Base-by-base conservation (phyloP, 2,113 vertebrate species). In the Eptatretus burgeri region DNA sequence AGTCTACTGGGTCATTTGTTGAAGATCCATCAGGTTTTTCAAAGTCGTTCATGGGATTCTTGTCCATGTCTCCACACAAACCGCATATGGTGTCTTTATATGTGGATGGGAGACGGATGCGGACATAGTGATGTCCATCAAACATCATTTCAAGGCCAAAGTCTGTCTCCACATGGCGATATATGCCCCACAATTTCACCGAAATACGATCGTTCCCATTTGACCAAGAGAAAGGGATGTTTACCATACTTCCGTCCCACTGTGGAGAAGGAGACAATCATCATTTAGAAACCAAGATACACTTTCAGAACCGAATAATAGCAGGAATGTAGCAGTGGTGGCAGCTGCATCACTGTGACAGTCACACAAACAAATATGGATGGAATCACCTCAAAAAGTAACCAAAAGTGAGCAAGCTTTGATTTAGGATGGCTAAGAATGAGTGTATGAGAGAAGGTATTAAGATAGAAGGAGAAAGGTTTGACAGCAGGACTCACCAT, bases 141-240 rank as follows among this genome's bases (percentile, higher is more conserved):
- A 17, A 60, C n/a, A 60, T n/a, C n/a, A 20, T 20, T 20, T 60
- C 56, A 20, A 60, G 56, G 56, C 56, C 56, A 20, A 60, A 60
- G 56, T 60, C 56, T n/a, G 56, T 20, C 56, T n/a, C n/a, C 56
- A 13, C 56, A 12, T 20, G 56, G n/a, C 11, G n/a, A 20, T 60
- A 60, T n/a, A 11, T n/a, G 56, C 56, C 56, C 10, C n/a, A 60
- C 10, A 11, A 12, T 17, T n/a, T 60, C 56, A 60, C 56, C 12
- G 56, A 60, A 60, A 60, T 17, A n/a, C 20, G n/a, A 11, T 60
- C 9, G 56, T 11, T 20, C 9, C 56, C 20, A 12, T 20, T 60
- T n/a, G n/a, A 17, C n/a, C 20, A 60, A 20, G n/a, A 60, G 12
- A 60, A 60, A 2, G 56, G 56, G n/a, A 60, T n/a, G 56, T 60